Base-by-base conservation (phyloP, 2,113 vertebrate species). In the Myotis davidii region DNA sequence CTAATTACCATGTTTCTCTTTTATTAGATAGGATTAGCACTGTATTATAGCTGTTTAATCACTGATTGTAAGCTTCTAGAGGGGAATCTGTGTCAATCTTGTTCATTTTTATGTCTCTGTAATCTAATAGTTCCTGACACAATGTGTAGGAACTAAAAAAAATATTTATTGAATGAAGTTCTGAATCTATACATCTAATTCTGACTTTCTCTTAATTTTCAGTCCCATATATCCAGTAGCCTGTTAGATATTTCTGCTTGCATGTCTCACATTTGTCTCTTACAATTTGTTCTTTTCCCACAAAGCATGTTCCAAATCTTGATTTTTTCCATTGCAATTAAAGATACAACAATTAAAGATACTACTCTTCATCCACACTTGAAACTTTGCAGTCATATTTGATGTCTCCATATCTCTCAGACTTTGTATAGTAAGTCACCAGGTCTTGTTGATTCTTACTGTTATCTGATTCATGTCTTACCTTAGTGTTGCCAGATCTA, bases 121-220 rank as follows among this genome's bases (percentile, higher is more conserved):
- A 79, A 32, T 74, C 16, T n/a, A 27, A 48, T 78, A 78, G 79
- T 85, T 84, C 12, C 54, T 90, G 72, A 56, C 18, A 79, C 5
- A 65, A 12, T 84, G n/a, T 56, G 48, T 76, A 85, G 56, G n/a
- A 34, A 90, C 42, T 91, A 14, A 91, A 48, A 76, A 72, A 72
- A 67, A 34, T 95, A 84, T 18, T 94, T 70, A 86, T 29, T 59
- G 34, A 92, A 59, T 83, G 77, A 83, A 56, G 45, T 89, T 72
- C 74, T 86, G 5, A 77, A 65, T 86, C 32, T 82, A 0, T 56
- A 48, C 5, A 16, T 82, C 34, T 61, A 64, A 39, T 78, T 84
- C 83, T 50, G 37, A 37, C 39, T 84, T 84, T 85, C 34, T 88
- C 12, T 82, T 27, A 78, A n/a, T 64, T 91, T 78, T 17, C 37